phyloP scores from a whole-genome alignment of 2,113 vertebrate genomes.

The Centropus bengalensis region DNA sequence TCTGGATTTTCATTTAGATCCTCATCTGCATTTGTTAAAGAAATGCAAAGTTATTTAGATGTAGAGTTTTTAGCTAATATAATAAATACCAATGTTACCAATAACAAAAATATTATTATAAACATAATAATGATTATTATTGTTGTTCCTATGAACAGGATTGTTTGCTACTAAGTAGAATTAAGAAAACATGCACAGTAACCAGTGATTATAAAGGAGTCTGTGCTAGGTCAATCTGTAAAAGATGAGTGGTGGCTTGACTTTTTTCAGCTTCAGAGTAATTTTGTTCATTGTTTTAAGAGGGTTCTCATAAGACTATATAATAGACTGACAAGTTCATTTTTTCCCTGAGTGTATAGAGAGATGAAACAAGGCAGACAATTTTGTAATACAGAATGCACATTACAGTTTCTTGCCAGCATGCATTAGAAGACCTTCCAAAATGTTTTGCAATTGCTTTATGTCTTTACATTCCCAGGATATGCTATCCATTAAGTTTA shows the following conservation, averaged over 20 bases:
- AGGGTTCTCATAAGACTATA: not conserved
- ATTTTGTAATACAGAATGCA: slow-evolving; percentile 26
- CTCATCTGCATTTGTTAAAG: not conserved
- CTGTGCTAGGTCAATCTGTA: not conserved
- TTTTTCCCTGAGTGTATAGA: not conserved
- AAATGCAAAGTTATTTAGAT: not conserved
- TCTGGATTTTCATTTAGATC: not conserved
- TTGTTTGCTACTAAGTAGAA: not conserved
- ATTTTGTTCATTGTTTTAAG: slow-evolving; percentile 24
- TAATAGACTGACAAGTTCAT: not conserved
- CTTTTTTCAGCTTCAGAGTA: not conserved
- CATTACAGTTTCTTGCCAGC: not conserved
- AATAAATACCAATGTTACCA: no score
- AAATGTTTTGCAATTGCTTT: slow-evolving; percentile 35
- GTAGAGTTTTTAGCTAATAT: not conserved
- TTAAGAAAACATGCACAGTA: not conserved
- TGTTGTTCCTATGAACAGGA: not conserved
- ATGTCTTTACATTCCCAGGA: slow-evolving; percentile 40
- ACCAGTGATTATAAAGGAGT: not conserved
- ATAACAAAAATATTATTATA: no score
- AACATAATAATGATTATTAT: no score
- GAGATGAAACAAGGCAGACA: slow-evolving; percentile 28
- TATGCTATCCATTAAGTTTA: slow-evolving; percentile 7
- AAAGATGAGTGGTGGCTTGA: not conserved
- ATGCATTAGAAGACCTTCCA: not conserved